These are phyloP conservation scores for Cochlearius cochlearius DNA, from an alignment of 2,113 vertebrate genomes.

Conservation along the genomic window DNA sequence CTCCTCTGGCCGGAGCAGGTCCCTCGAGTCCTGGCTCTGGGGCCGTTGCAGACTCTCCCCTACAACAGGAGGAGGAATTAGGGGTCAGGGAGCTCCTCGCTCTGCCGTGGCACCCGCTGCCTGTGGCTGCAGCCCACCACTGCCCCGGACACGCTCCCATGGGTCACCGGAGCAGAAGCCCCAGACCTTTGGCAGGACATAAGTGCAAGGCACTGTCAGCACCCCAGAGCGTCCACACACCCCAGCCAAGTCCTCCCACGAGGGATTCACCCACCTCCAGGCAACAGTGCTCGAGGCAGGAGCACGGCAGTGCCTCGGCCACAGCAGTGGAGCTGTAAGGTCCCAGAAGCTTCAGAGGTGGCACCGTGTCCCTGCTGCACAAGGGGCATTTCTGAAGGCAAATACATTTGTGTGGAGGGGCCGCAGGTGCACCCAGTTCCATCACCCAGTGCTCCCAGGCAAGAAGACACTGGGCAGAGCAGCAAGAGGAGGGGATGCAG, in stretches of 20 bases:
- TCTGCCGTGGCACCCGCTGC: neutral
- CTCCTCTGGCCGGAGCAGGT: neutral
- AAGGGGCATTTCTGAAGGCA: neutral
- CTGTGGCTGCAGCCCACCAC: neutral
- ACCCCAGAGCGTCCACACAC: rapidly evolving
- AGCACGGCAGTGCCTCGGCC: rapidly evolving
- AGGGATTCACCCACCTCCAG: neutral
- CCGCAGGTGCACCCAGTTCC: neutral
- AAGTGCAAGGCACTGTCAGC: neutral
- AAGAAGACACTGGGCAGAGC: rapidly evolving
- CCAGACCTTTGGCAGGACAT: neutral
- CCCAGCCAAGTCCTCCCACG: rapidly evolving
- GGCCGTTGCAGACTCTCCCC: neutral
- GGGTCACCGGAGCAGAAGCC: neutral
- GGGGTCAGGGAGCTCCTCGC: neutral
- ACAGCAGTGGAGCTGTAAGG: neutral
- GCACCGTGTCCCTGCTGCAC: neutral
- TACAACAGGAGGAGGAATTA: neutral
- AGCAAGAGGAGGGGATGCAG: neutral
- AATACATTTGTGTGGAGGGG: neutral
- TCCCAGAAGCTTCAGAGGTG: neutral
- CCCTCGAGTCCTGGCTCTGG: neutral
- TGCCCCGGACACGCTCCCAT: rapidly evolving
- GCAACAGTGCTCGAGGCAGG: neutral
- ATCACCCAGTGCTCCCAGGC: neutral